Evolutionary conservation across 2,888 invertebrate species (phyloP), one percentile per base, ranked within the genome.

Genomic region (Mythimna vitellina): DNA sequence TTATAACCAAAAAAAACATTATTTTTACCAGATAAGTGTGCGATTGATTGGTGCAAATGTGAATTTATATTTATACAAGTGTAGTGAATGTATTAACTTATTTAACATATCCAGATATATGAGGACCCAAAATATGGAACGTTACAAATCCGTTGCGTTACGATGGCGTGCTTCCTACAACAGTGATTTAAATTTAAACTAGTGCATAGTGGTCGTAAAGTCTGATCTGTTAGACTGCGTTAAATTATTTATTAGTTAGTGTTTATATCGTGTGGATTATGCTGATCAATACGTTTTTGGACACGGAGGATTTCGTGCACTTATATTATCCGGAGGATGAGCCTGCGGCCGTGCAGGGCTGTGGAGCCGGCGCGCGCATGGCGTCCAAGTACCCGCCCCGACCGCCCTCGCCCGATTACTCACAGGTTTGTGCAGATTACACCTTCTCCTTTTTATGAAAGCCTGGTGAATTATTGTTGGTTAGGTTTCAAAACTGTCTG

Each of bases 281-380:
- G 96, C 93, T 96, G 95, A 96, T 96, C 93, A 96, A 96, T 90
- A 96, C 96, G 72, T 95, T 90, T 88, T 92, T 96, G 93, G 96
- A 96, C 94, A 96, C 96, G 94, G 96, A 96, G 90, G 96, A 96
- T 92, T 96, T 96, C 94, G 96, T 96, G 93, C 96, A 96, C 79
- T 90, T 96, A 68, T 96, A 96, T 89, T 96, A 96, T 80, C 92
- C 95, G 71, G 96, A 96, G 91, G 96, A 96, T 94, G 96, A 96
- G 89, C 90, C 93, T 61, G 90, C 92, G 68, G 89, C 92, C 58
- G 88, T 92, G 70, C 96, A 96, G 86, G 95, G 95, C 64, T 96
- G 96, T 84, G 95, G 95, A 53, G 96, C 94, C 38, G 95, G 95
- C 73, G 96, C 96, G 63, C 93, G 96, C 69, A 92, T 95, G 93